Base-by-base conservation (phyloP, 2,888 invertebrate species). In the Pterobdella sp. region DNA sequence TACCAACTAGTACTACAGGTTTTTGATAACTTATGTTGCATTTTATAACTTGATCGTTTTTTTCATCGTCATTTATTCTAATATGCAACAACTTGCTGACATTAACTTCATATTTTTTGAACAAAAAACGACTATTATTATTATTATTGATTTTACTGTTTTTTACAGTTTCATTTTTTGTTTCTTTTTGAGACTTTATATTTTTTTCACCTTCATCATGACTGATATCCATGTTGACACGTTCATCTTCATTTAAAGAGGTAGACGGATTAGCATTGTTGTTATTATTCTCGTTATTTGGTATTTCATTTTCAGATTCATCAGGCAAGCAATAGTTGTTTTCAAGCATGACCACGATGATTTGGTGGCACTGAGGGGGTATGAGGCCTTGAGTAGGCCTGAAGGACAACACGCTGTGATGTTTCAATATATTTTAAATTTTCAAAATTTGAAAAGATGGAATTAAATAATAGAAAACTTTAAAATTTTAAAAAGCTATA, bases 371-470 rank as follows among this genome's bases (percentile, higher is more conserved):
- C n/a, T 14, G 60, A 18, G 60, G 60, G 7, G 4, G 60, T 3
- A 56, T 7, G 14, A 56, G 60, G n/a, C 14, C 60, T n/a, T 56
- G n/a, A 4, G 14, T 22, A 26, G 60, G 60, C n/a, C n/a, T 56
- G n/a, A 56, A 56, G 4, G 60, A 56, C 60, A 56, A 56, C n/a
- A 56, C 60, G 60, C 60, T 56, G 60, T 56, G 4, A 22, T 42
- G 49, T 42, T n/a, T n/a, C n/a, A n/a, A n/a, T n/a, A n/a, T n/a
- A n/a, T n/a, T n/a, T n/a, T n/a, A n/a, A n/a, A n/a, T n/a, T n/a
- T n/a, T n/a, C n/a, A n/a, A n/a, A n/a, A n/a, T n/a, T n/a, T n/a
- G n/a, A n/a, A n/a, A n/a, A n/a, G n/a, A n/a, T n/a, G n/a, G n/a
- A n/a, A n/a, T n/a, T n/a, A n/a, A n/a, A n/a, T n/a, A n/a, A n/a